Evolutionary conservation across 1,140 invertebrate genomes (phyloP).

Genomic region (Ruditapes philippinarum): DNA sequence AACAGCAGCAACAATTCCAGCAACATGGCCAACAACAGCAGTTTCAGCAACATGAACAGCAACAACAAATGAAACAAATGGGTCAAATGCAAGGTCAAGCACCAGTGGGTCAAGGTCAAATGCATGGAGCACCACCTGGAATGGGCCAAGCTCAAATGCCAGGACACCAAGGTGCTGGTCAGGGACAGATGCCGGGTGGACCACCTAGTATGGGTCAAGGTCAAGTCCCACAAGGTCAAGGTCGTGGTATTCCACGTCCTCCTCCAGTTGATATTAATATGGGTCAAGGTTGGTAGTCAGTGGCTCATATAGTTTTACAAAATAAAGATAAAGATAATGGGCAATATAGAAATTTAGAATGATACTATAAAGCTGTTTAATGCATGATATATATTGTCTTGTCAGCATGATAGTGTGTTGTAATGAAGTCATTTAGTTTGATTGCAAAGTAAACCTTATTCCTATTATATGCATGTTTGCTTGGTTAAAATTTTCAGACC

Average conservation of each 20-base stretch:
- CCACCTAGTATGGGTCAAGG: background rate
- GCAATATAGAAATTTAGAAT: background rate
- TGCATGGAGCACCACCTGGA: slow-evolving; percentile 1
- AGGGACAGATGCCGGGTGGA: slow-evolving; percentile 13
- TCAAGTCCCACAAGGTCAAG: slow-evolving; percentile 30
- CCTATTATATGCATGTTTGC: background rate
- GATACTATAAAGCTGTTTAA: no score
- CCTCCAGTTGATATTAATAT: slow-evolving; percentile 1
- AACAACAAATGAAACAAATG: slow-evolving; percentile 41
- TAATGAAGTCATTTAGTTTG: background rate
- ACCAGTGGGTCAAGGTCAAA: slow-evolving; percentile 45
- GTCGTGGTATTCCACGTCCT: background rate
- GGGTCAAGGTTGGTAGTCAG: slow-evolving; percentile 33
- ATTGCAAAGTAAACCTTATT: background rate
- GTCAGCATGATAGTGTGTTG: background rate
- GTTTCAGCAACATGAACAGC: slow-evolving; percentile 62
- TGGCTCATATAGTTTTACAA: background rate
- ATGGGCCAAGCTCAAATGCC: slow-evolving; percentile 42
- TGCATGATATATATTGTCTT: background rate
- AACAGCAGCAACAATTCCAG: slow-evolving; percentile 69
- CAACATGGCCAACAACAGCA: slow-evolving; percentile 58
- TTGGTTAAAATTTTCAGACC: slow-evolving; percentile 25
- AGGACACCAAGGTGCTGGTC: background rate
- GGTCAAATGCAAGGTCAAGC: slow-evolving; percentile 56
- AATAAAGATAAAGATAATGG: no score